Conservation (phyloP, 1,140 invertebrate genomes). For the Riptortus pedestris region DNA sequence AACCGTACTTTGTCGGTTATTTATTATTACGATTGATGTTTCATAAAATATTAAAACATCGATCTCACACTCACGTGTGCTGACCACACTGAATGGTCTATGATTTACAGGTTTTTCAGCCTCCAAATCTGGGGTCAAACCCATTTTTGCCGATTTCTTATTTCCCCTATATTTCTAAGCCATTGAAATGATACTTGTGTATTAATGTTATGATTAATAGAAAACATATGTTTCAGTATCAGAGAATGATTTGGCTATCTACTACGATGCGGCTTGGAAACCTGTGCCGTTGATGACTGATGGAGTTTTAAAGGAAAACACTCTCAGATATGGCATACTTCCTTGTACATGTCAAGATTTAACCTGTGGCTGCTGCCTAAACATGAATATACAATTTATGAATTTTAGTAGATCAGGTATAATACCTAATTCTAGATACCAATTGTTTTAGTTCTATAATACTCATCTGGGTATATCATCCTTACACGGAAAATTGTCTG, state of each 20-base stretch:
- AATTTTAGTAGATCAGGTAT: conserved; percentile 35
- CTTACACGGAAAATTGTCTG: too few relatives aligned
- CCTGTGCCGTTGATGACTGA: not conserved
- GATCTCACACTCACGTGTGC: too few relatives aligned
- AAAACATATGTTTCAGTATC: not conserved
- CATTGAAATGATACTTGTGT: too few relatives aligned
- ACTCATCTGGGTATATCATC: not conserved
- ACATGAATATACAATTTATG: conserved; percentile 38
- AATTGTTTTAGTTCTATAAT: not conserved
- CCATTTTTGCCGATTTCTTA: too few relatives aligned
- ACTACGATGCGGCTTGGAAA: not conserved
- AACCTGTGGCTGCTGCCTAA: conserved; percentile 53
- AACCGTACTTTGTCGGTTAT: too few relatives aligned
- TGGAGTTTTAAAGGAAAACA: not conserved
- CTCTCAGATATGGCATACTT: conserved; percentile 25
- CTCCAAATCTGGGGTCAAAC: too few relatives aligned
- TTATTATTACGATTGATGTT: too few relatives aligned
- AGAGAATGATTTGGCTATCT: not conserved
- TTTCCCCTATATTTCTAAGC: too few relatives aligned
- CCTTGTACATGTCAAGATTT: conserved; percentile 49
- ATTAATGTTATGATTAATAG: not conserved
- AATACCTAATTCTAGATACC: conserved; percentile 36
- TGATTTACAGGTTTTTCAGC: too few relatives aligned
- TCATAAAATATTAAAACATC: too few relatives aligned
- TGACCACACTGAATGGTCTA: too few relatives aligned